These are phyloP conservation scores for Brienomyrus brachyistius DNA, from an alignment of 2,113 vertebrate species.

Conservation along the genomic window DNA sequence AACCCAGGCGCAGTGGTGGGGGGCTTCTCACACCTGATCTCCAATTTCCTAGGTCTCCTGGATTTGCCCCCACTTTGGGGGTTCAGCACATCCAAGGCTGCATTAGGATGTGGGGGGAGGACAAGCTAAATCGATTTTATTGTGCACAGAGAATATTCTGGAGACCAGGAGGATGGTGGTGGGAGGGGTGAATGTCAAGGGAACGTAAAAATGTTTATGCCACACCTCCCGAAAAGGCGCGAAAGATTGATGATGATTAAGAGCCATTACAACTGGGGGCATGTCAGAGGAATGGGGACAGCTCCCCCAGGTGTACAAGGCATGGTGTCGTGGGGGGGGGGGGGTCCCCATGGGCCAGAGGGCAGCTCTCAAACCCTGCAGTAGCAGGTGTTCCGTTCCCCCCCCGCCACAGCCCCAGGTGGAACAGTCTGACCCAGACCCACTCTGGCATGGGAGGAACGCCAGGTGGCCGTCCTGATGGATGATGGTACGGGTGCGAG, in stretches of 20 bases:
- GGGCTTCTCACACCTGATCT: slow-evolving; percentile 17
- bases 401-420: not conserved
- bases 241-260: slow-evolving; percentile 18
- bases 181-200: not conserved
- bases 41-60: not conserved
- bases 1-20: not conserved
- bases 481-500: not conserved
- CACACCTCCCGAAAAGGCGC: not conserved
- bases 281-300: not conserved
- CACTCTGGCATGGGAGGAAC: not conserved
- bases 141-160: not conserved
- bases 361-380: too few relatives aligned
- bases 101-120: not conserved
- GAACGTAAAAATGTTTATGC: slow-evolving; percentile 13
- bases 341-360: too few relatives aligned
- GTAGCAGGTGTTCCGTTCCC: not conserved
- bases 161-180: not conserved
- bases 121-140: slow-evolving; percentile 14
- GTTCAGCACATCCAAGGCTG: not conserved
- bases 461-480: not conserved
- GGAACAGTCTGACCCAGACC: not conserved
- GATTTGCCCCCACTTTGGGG: not conserved
- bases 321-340: not conserved
- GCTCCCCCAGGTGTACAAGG: not conserved
- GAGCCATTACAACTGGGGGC: not conserved